Conservation (phyloP, 2,113 vertebrate genomes). For the Strix uralensis region DNA sequence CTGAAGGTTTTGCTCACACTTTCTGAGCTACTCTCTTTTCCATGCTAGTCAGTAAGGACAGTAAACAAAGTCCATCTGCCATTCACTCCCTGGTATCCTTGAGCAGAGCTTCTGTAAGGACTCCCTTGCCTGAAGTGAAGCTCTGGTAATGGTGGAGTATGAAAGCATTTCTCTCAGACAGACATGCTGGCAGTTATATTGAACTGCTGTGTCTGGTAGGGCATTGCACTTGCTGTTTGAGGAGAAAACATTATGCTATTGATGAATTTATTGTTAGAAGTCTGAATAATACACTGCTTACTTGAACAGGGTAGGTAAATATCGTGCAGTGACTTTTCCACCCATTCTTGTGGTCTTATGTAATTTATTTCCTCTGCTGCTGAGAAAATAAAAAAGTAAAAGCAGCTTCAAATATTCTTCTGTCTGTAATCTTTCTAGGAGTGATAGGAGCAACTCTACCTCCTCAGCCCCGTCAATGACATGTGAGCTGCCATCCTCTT, state of each 20-base stretch:
- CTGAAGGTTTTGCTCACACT: not conserved
- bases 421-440: not conserved
- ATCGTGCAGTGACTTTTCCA: not conserved
- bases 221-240: not conserved
- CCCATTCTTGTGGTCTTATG: not conserved
- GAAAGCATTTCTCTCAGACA: not conserved
- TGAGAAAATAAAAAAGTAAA: not conserved
- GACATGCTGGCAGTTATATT: not conserved
- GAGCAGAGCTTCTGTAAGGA: not conserved
- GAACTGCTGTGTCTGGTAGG: not conserved
- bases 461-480: not conserved
- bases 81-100: not conserved
- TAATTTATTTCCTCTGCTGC: not conserved
- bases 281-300: not conserved
- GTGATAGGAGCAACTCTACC: not conserved
- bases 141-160: not conserved
- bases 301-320: not conserved
- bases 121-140: not conserved
- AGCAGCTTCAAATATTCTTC: not conserved
- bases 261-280: not conserved
- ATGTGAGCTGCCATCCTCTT: conserved; percentile 48
- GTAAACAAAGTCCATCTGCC: conserved; percentile 29
- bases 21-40: not conserved
- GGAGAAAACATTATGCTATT: not conserved
- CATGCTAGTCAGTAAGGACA: not conserved